Conservation (phyloP, 2,113 vertebrate genomes). For the Carlito syrichta region DNA sequence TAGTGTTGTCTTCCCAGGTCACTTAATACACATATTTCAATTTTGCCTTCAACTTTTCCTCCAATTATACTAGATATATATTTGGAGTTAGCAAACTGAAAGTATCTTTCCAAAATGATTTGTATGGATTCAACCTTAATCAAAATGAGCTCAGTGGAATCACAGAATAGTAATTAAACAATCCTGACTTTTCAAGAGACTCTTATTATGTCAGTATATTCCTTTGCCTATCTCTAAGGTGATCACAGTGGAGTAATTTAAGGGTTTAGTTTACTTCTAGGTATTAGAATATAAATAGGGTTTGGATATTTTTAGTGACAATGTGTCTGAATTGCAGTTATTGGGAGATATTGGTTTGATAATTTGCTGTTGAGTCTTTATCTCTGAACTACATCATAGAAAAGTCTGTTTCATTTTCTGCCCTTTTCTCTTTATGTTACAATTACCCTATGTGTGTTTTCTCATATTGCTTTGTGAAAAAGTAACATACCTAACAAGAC, state of each 20-base stretch:
- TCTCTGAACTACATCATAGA: neutral
- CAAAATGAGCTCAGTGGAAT: neutral
- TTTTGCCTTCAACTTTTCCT: neutral
- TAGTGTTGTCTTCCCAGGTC: neutral
- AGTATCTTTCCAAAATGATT: neutral
- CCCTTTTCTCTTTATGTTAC: neutral
- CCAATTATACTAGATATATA: neutral
- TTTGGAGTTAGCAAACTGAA: neutral
- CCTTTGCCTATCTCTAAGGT: neutral
- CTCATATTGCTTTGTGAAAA: neutral
- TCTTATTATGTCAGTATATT: neutral
- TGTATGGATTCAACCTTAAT: slow-evolving; percentile 1
- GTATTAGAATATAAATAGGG: neutral
- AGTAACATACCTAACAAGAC: fast-evolving
- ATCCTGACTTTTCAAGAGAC: neutral
- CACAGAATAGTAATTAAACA: neutral
- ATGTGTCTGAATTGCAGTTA: neutral
- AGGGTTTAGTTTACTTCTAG: neutral
- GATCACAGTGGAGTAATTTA: neutral
- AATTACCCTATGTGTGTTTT: neutral
- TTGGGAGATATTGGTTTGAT: neutral
- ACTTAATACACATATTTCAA: neutral
- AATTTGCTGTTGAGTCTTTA: neutral
- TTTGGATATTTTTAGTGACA: neutral
- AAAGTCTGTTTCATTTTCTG: neutral